Conservation (phyloP, 2,888 invertebrate genomes). For the Morinoia aosen region DNA sequence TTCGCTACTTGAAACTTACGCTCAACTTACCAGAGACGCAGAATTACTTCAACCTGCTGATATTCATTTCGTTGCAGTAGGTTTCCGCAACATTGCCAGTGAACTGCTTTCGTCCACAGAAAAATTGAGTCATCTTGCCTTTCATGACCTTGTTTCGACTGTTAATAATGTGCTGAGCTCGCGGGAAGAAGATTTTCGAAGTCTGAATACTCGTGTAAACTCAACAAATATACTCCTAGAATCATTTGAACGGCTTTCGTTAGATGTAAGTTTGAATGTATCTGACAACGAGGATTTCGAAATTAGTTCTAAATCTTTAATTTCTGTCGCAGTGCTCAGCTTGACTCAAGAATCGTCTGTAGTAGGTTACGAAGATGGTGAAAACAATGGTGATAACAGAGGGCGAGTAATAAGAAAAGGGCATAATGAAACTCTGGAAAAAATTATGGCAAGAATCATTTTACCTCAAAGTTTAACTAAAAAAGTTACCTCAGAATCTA, state of each 20-base stretch:
- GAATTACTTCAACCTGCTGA: constrained; percentile 76
- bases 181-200: constrained; percentile 72
- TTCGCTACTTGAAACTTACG: not conserved
- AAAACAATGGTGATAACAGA: not conserved
- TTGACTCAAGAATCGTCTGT: constrained; percentile 55
- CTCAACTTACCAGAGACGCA: constrained; percentile 70
- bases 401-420: not conserved
- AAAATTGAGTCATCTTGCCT: not conserved
- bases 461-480: constrained; percentile 58
- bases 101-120: not conserved
- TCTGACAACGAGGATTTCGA: constrained; percentile 55
- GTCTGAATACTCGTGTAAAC: constrained; percentile 76
- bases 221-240: constrained; percentile 79
- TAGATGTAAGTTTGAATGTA: constrained; percentile 70
- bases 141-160: constrained; percentile 74
- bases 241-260: constrained; percentile 76
- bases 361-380: constrained; percentile 58
- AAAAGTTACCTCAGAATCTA: not conserved
- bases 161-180: constrained; percentile 76
- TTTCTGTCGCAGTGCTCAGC: constrained; percentile 59
- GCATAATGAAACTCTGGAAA: not conserved
- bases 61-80: constrained; percentile 75
- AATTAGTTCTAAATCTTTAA: constrained; percentile 45
- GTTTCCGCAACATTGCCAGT: constrained; percentile 72
- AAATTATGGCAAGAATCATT: constrained; percentile 58